Evolutionary conservation across 1,140 invertebrate species (phyloP).

Genomic region (Pogonomyrmex barbatus): DNA sequence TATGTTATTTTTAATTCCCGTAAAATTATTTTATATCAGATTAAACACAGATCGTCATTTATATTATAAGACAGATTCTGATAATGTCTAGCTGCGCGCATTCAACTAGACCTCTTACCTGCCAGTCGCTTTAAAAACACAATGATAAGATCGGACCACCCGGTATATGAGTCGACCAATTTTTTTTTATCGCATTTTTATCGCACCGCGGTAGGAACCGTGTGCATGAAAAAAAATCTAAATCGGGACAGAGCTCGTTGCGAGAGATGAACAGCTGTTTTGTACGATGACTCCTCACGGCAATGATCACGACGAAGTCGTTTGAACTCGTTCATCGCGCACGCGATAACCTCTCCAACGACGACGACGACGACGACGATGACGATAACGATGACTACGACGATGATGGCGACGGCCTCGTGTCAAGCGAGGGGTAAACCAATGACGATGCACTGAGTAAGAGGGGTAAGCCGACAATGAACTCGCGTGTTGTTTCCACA

Average conservation of each 20-base stretch:
- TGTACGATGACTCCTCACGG: slow-evolving; percentile 32
- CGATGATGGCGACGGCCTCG: not conserved
- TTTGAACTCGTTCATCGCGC: slow-evolving; percentile 63
- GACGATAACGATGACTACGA: not conserved
- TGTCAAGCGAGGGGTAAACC: not conserved
- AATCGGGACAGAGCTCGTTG: slow-evolving; percentile 28
- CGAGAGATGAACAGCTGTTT: slow-evolving; percentile 71
- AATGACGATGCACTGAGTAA: not conserved
- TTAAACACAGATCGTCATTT: not conserved
- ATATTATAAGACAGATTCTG: not conserved
- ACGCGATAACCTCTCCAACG: slow-evolving; percentile 63
- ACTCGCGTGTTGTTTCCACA: not conserved
- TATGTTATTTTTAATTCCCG: too few species aligned
- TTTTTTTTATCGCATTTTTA: not conserved
- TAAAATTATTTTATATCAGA: not conserved
- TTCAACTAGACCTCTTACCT: not conserved
- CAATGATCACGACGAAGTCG: slow-evolving; percentile 35
- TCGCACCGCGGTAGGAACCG: slow-evolving; percentile 1
- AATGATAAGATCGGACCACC: not conserved
- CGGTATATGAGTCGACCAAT: slow-evolving; percentile 6
- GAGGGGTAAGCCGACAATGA: not conserved
- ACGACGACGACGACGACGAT: slow-evolving; percentile 7
- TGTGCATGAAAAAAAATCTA: slow-evolving; percentile 37
- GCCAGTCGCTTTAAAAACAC: not conserved
- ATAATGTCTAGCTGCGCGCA: not conserved